Conservation (phyloP, 2,888 invertebrate species). For the Dryocosmus kuriphilus region DNA sequence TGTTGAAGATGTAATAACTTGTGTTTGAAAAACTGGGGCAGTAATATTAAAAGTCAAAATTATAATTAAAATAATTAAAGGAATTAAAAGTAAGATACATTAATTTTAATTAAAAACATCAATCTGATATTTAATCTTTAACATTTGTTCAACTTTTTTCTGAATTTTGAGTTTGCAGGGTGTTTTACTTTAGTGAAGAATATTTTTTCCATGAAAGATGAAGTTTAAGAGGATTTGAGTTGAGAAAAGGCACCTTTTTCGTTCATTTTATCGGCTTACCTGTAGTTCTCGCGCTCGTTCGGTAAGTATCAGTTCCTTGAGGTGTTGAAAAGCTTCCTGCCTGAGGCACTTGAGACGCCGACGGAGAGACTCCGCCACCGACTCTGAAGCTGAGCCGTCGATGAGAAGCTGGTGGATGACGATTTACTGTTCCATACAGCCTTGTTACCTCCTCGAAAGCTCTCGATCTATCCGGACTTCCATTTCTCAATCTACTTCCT, state of each 20-base stretch:
- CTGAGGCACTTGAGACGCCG: constrained; percentile 62
- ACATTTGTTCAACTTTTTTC: no score
- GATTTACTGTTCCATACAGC: constrained; percentile 78
- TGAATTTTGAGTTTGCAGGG: no score
- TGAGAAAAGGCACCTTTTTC: not conserved
- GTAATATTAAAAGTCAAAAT: no score
- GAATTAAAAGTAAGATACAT: no score
- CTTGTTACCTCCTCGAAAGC: constrained; percentile 80
- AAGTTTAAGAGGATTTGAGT: not conserved
- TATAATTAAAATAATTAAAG: no score
- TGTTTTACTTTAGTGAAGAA: no score
- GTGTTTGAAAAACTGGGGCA: no score
- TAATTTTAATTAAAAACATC: no score
- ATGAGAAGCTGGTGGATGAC: constrained; percentile 79
- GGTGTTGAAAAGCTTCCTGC: constrained; percentile 84
- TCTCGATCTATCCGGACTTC: constrained; percentile 76
- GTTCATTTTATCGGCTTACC: constrained; percentile 59
- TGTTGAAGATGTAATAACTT: no score
- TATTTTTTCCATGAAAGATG: no score
- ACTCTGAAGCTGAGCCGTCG: constrained; percentile 71
- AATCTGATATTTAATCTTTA: no score
- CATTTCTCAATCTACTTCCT: constrained; percentile 73
- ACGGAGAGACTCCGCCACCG: constrained; percentile 56
- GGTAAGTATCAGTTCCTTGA: constrained; percentile 88
- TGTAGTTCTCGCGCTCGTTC: constrained; percentile 86